Conservation (phyloP, 35 echinoderm and acorn worm genomes). For the Heliocidaris erythrogramma region DNA sequence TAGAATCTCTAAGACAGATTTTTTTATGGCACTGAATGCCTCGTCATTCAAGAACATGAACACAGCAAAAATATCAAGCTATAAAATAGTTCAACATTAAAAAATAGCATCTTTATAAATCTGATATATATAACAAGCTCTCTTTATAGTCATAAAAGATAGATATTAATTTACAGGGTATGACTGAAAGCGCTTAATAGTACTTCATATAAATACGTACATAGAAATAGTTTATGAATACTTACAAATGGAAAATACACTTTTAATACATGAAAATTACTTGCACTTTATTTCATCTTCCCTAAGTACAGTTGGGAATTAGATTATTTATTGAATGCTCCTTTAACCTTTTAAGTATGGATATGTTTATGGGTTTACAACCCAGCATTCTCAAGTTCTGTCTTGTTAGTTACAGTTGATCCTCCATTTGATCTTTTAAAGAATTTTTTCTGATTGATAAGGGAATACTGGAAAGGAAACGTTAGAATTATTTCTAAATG, state of each 20-base stretch:
- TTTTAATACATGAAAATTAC: background rate
- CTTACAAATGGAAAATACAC: background rate
- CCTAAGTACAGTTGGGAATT: background rate
- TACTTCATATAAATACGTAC: constrained; percentile 23
- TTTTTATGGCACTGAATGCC: background rate
- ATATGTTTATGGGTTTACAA: background rate
- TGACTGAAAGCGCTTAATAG: constrained; percentile 50
- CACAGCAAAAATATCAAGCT: constrained; percentile 31
- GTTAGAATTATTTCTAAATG: too few relatives aligned
- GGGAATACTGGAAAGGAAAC: too few relatives aligned
- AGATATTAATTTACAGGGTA: constrained; percentile 25
- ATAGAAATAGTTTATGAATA: background rate
- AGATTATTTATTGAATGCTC: background rate
- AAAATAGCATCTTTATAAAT: constrained; percentile 50
- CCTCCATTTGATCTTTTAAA: background rate
- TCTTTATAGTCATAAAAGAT: constrained; percentile 46
- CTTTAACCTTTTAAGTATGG: background rate
- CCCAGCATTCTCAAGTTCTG: background rate
- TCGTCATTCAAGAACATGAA: background rate
- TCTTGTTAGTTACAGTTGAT: background rate
- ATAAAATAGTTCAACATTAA: constrained; percentile 41
- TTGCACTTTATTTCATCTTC: background rate
- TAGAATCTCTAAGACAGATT: background rate
- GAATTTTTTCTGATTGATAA: too few relatives aligned
- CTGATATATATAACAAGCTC: constrained; percentile 37